These are phyloP conservation scores for Hipparchia sbordonii DNA, from an alignment of 2,888 invertebrate species.

Conservation along the genomic window DNA sequence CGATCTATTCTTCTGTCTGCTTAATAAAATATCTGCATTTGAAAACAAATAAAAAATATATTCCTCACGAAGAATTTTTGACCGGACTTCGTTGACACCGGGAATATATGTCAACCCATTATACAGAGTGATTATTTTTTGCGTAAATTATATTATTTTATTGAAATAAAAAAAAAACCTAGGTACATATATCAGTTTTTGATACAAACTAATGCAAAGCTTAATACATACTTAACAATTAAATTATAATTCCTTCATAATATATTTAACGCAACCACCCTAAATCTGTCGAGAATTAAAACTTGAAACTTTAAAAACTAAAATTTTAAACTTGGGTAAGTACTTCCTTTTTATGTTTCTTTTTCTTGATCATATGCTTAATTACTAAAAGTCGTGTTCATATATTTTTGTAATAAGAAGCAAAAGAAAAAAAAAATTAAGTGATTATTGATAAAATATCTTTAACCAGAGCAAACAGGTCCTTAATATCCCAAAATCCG, in stretches of 20 bases:
- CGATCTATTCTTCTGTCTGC: constrained; percentile 47
- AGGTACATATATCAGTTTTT: background rate
- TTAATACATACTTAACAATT: too few species aligned
- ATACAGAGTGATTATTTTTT: constrained; percentile 47
- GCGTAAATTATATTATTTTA: background rate
- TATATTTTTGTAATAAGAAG: background rate
- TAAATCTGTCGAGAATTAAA: too few species aligned
- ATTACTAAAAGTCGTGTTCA: too few species aligned
- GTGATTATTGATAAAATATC: background rate
- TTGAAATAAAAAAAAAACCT: background rate
- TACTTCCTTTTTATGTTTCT: too few species aligned
- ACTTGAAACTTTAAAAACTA: too few species aligned
- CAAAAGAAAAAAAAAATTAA: background rate
- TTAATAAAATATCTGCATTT: constrained; percentile 53
- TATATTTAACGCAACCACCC: too few species aligned
- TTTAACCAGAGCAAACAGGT: background rate
- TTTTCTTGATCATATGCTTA: too few species aligned
- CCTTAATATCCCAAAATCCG: background rate
- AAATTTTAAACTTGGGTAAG: too few species aligned
- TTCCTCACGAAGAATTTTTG: constrained; percentile 52
- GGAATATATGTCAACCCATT: constrained; percentile 52
- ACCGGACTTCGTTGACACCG: constrained; percentile 54
- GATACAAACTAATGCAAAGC: too few species aligned
- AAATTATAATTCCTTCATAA: too few species aligned
- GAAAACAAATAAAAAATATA: constrained; percentile 44